Conservation (phyloP, 2,113 vertebrate species). For the Rhinolophus sinicus region DNA sequence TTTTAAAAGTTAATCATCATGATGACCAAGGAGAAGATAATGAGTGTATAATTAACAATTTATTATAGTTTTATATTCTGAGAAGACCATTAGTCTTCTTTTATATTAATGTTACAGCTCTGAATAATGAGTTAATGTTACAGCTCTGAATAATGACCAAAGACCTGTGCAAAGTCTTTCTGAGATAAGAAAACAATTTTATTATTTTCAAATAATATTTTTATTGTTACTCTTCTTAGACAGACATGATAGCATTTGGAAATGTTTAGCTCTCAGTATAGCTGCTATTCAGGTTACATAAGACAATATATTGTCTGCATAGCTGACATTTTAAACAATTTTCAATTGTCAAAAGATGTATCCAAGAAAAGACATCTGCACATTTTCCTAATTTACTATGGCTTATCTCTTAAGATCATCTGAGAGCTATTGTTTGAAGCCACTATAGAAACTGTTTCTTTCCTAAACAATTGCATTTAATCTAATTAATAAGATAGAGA, state of each 20-base stretch:
- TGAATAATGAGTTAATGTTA: conserved; percentile 15
- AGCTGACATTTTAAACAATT: neutral
- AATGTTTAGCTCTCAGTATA: neutral
- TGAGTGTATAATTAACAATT: conserved; percentile 20
- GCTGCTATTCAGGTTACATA: neutral
- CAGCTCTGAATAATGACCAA: neutral
- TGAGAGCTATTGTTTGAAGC: neutral
- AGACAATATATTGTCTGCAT: neutral
- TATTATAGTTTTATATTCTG: conserved; percentile 20
- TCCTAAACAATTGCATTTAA: neutral
- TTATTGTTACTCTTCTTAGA: neutral
- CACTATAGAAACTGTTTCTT: conserved; percentile 9
- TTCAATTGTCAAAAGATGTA: neutral
- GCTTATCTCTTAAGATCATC: neutral
- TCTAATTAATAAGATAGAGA: neutral
- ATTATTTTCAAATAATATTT: neutral
- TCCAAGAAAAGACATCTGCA: neutral
- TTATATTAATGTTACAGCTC: neutral
- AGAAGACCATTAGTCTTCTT: neutral
- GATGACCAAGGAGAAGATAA: conserved; percentile 1
- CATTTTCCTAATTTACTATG: conserved; percentile 3
- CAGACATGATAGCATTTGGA: neutral
- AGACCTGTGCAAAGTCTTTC: conserved; percentile 15
- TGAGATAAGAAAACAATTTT: neutral
- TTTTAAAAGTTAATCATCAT: conserved; percentile 13